phyloP scores from a whole-genome alignment of 64 coral and sea anemone genomes.

The Trachythela sp. region DNA sequence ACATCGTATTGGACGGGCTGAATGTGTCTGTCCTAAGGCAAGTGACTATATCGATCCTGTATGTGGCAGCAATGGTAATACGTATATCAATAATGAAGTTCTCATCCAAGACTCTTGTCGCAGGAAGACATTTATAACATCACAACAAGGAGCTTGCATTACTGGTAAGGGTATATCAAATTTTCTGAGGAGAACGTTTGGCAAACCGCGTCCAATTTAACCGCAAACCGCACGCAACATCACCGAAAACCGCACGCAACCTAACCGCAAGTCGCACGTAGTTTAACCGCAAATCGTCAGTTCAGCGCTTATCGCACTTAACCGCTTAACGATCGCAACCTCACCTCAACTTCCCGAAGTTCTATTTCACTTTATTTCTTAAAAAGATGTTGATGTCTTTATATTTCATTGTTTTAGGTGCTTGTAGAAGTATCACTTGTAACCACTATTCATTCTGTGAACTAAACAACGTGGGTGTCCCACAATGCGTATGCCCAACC shows the following conservation, averaged over 20 bases:
- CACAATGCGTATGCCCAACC: not conserved
- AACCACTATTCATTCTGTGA: not conserved
- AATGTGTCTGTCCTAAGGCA: not conserved
- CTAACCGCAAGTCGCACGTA: no score
- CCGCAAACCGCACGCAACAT: no score
- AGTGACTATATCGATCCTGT: constrained; percentile 2
- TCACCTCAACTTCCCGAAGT: no score
- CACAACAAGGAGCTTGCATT: not conserved
- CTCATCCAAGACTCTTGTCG: constrained; percentile 10
- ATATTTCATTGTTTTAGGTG: not conserved
- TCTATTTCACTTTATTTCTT: no score
- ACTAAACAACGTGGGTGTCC: not conserved
- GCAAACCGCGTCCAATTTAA: no score
- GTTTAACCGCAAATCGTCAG: no score
- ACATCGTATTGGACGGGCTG: constrained; percentile 5
- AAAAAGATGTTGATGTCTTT: no score
- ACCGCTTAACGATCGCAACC: no score
- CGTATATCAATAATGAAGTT: constrained; percentile 15
- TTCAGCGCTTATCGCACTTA: no score
- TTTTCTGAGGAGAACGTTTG: no score
- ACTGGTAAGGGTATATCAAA: not conserved
- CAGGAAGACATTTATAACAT: not conserved
- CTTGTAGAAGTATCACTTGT: not conserved
- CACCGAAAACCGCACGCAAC: no score
- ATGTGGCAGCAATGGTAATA: constrained; percentile 9